Evolutionary conservation across 2,888 invertebrate genomes (phyloP).

Genomic region (Acanthoscelides obtectus): DNA sequence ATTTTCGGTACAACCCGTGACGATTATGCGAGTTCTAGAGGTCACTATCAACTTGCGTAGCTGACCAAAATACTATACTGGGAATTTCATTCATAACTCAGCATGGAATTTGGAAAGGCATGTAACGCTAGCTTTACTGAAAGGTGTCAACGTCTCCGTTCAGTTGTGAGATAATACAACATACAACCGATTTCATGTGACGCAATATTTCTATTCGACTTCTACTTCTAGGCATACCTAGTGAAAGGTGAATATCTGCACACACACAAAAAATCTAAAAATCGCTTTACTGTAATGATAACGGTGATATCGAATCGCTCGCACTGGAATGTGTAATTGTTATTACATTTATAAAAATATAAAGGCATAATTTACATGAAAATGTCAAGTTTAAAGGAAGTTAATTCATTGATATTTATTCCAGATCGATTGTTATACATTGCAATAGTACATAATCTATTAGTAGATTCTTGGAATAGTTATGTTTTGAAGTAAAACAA

Average conservation of each 20-base stretch:
- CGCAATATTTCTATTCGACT: background rate
- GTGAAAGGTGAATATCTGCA: background rate
- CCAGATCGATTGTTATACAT: no score
- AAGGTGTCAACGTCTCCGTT: background rate
- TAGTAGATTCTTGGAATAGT: no score
- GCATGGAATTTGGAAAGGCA: no score
- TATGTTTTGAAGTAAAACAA: no score
- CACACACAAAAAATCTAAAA: background rate
- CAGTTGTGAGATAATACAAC: background rate
- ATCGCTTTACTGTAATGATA: background rate
- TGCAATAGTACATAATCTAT: no score
- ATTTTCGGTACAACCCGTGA: no score
- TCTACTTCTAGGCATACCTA: background rate
- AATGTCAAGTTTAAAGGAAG: background rate
- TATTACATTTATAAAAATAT: background rate
- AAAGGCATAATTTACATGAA: background rate
- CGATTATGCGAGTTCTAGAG: no score
- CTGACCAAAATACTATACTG: no score
- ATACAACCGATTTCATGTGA: background rate
- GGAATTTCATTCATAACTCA: no score
- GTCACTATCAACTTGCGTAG: no score
- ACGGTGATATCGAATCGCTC: background rate
- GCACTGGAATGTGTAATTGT: background rate
- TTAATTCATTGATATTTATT: no score
- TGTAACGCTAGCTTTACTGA: background rate